These are phyloP conservation scores for Porites evermanni DNA, from an alignment of 92 coral and sea anemone species.

Conservation along the genomic window DNA sequence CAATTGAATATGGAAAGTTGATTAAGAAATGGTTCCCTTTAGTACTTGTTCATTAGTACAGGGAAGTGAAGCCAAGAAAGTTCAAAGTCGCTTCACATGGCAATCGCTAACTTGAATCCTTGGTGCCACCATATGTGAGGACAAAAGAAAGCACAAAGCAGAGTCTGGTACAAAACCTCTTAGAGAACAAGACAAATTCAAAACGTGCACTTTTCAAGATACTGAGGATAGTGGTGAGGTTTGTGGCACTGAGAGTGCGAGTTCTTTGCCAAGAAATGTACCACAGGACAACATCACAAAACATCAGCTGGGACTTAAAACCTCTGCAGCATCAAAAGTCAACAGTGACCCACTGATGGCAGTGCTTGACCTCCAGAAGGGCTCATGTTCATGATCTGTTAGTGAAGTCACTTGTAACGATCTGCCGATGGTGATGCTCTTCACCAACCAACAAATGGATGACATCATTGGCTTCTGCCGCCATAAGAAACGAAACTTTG, in stretches of 20 bases:
- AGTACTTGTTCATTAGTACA: slow-evolving; percentile 42
- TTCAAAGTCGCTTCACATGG: slow-evolving; percentile 62
- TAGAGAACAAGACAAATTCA: slow-evolving; percentile 21
- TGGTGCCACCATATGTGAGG: slow-evolving; percentile 29
- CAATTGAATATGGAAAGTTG: slow-evolving; percentile 49
- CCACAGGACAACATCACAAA: slow-evolving; percentile 40
- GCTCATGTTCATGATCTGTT: slow-evolving; percentile 23
- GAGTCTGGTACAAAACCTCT: slow-evolving; percentile 18
- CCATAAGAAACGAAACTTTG: slow-evolving; percentile 32
- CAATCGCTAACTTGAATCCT: slow-evolving; percentile 39
- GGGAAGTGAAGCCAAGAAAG: slow-evolving; percentile 50
- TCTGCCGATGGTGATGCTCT: slow-evolving; percentile 29
- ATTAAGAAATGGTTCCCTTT: slow-evolving; percentile 53
- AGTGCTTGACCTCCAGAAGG: slow-evolving; percentile 47
- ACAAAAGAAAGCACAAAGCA: no score
- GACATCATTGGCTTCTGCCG: slow-evolving; percentile 35
- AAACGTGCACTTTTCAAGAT: slow-evolving; percentile 56
- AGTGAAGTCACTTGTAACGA: slow-evolving; percentile 38
- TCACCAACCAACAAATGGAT: slow-evolving; percentile 32
- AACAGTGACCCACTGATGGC: slow-evolving; percentile 39
- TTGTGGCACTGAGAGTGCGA: slow-evolving; percentile 49
- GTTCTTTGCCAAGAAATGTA: slow-evolving; percentile 51
- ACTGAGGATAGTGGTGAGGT: slow-evolving; percentile 57
- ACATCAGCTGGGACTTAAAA: slow-evolving; percentile 44
- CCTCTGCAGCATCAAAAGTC: slow-evolving; percentile 39